Evolutionary conservation across 2,888 invertebrate genomes (phyloP).

Genomic region (Meteorus colon): DNA sequence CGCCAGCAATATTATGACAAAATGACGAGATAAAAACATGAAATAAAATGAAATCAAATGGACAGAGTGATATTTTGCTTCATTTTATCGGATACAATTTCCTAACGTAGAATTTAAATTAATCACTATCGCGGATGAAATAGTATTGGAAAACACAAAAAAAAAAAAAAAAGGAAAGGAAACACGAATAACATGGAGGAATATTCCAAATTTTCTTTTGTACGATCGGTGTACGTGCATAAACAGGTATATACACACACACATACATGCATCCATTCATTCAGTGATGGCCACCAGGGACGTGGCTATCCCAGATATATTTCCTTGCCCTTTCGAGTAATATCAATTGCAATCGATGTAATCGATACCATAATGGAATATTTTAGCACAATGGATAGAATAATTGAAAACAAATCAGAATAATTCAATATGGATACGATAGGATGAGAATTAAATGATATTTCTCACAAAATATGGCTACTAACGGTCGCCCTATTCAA

Average conservation of each 20-base stretch:
- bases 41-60: background rate
- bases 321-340: background rate
- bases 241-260: background rate
- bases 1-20: background rate
- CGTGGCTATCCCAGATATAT: constrained; percentile 1
- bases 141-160: background rate
- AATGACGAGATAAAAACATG: background rate
- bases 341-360: background rate
- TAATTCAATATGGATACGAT: background rate
- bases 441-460: constrained; percentile 42
- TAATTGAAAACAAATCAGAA: background rate
- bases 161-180: background rate
- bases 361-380: background rate
- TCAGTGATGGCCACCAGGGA: constrained; percentile 4
- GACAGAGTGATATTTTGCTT: background rate
- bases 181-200: background rate
- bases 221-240: background rate
- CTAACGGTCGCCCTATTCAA: constrained; percentile 49
- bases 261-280: background rate
- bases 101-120: too few relatives aligned
- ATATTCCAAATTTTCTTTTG: background rate
- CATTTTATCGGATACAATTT: background rate
- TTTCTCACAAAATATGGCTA: constrained; percentile 62
- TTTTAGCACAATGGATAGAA: background rate
- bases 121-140: background rate